Conservation (phyloP, 2,113 vertebrate species). For the Ochotona princeps region DNA sequence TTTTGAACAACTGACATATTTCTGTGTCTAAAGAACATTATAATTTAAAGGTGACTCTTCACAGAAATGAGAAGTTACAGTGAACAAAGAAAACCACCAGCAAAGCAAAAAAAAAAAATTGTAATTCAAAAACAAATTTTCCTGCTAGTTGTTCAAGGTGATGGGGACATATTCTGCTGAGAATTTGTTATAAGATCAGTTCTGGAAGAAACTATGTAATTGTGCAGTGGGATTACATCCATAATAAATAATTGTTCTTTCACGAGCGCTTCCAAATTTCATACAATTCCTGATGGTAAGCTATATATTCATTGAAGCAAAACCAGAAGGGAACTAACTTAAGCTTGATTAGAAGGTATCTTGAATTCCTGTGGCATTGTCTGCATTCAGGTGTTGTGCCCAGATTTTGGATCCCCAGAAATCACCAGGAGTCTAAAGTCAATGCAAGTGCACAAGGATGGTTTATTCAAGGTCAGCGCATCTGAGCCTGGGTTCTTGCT, state of each 20-base stretch:
- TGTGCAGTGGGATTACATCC: not conserved
- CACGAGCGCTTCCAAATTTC: not conserved
- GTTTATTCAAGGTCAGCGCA: too few species aligned
- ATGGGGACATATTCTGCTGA: not conserved
- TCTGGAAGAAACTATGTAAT: not conserved
- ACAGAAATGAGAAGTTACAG: not conserved
- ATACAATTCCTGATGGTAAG: not conserved
- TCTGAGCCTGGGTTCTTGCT: too few species aligned
- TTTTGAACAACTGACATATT: conserved; percentile 22
- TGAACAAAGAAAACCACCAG: conserved; percentile 14
- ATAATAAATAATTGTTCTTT: not conserved
- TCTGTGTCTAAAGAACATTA: not conserved
- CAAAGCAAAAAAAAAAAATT: not conserved
- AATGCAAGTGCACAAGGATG: too few species aligned
- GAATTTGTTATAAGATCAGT: not conserved
- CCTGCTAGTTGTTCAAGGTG: conserved; percentile 21
- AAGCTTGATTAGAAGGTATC: not conserved
- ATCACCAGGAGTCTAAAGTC: too few species aligned
- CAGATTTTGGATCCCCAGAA: too few species aligned
- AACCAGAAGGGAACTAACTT: not conserved
- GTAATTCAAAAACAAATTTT: conserved; percentile 20
- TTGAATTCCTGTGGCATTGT: not conserved
- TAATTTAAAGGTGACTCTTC: conserved; percentile 36
- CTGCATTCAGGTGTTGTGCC: not conserved
- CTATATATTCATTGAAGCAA: not conserved